Conservation (phyloP, 2,113 vertebrate species). For the Rhinichthys klamathensis region DNA sequence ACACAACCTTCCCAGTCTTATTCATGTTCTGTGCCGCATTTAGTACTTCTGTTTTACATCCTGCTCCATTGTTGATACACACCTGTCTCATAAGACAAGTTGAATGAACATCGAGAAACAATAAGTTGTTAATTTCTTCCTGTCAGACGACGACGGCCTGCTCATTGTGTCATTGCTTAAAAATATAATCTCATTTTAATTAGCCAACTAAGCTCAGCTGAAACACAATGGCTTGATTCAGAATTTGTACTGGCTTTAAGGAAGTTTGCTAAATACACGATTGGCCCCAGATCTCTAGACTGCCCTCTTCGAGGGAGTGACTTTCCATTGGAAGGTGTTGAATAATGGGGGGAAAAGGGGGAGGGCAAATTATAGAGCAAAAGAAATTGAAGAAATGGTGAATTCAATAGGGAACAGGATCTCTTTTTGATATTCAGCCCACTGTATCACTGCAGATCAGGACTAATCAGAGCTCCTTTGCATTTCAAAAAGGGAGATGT, state of each 20-base stretch:
- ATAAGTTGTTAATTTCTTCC: slow-evolving; percentile 59
- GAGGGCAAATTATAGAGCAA: background rate
- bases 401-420: slow-evolving; percentile 46
- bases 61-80: slow-evolving; percentile 50
- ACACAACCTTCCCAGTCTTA: slow-evolving; percentile 41
- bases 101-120: slow-evolving; percentile 51
- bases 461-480: slow-evolving; percentile 53
- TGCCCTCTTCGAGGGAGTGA: slow-evolving; percentile 35
- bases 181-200: slow-evolving; percentile 71
- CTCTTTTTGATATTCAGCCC: slow-evolving; percentile 55
- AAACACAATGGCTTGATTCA: slow-evolving; percentile 45
- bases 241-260: slow-evolving; percentile 46
- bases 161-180: slow-evolving; percentile 61
- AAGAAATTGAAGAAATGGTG: slow-evolving; percentile 33
- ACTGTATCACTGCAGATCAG: slow-evolving; percentile 49
- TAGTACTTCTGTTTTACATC: slow-evolving; percentile 57
- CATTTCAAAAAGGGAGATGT: slow-evolving; percentile 50
- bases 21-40: slow-evolving; percentile 61
- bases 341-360: slow-evolving; percentile 22
- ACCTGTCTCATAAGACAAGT: slow-evolving; percentile 48
- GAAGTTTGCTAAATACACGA: slow-evolving; percentile 37
- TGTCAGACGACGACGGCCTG: slow-evolving; percentile 61
- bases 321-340: slow-evolving; percentile 46
- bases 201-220: slow-evolving; percentile 60
- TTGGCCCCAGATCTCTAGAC: slow-evolving; percentile 30